phyloP scores from a whole-genome alignment of 2,888 invertebrate genomes.

The Diarsia dahlii region DNA sequence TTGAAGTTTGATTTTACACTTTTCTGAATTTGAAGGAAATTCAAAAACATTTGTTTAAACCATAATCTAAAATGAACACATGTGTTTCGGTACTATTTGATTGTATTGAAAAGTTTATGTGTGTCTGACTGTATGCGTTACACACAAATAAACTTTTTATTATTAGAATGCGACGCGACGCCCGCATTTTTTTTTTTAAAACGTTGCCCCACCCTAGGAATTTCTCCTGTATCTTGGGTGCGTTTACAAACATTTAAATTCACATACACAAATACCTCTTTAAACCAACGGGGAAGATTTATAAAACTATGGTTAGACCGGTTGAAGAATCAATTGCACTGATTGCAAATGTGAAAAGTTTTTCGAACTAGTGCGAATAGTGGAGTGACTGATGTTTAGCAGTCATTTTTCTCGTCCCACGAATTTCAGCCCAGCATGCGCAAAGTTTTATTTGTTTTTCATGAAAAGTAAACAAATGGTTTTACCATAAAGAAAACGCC shows the following conservation, averaged over 20 bases:
- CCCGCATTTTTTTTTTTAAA: too few species aligned
- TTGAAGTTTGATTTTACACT: slow-evolving; percentile 39
- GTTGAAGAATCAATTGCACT: too few species aligned
- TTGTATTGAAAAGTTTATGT: not conserved
- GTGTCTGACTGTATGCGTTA: not conserved
- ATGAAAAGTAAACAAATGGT: not conserved
- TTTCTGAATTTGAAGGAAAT: slow-evolving; percentile 24
- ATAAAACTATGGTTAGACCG: not conserved
- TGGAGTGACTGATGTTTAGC: not conserved
- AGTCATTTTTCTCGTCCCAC: not conserved
- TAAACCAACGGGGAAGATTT: not conserved
- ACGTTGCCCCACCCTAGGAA: too few species aligned
- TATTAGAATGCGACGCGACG: not conserved
- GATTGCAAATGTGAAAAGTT: not conserved
- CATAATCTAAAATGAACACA: not conserved
- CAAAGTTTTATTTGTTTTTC: not conserved
- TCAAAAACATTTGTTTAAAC: slow-evolving; percentile 1
- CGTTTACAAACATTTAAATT: too few species aligned
- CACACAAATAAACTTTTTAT: not conserved
- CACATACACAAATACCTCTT: too few species aligned
- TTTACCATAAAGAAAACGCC: not conserved
- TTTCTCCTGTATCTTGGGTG: too few species aligned
- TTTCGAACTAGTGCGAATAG: not conserved
- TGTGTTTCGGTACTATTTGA: not conserved
- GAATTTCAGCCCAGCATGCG: not conserved